Evolutionary conservation across 2,888 invertebrate genomes (phyloP), one percentile per base, ranked within the genome.

Genomic region (Crossocerus cetratus): DNA sequence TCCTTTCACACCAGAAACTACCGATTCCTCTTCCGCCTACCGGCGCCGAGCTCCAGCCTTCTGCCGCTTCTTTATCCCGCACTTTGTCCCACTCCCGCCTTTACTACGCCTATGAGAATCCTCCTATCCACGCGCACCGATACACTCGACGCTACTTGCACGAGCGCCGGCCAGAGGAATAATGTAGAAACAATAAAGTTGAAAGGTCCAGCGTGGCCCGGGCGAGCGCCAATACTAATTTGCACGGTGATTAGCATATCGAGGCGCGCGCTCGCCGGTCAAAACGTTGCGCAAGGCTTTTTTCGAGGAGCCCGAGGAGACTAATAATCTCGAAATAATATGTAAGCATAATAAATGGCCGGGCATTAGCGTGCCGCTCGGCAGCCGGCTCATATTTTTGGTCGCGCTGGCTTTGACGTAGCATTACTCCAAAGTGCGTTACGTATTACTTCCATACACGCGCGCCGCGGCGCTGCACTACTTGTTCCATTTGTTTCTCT

Each of bases 351-450:
- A 90, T 87, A 88, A 88, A 90, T 88, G 88, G 84, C 74, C 76
- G 74, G 76, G 86, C 89, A 89, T 89, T 89, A 89, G 88, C 87
- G 87, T 78, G 84, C 84, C 83, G 85, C 88, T 86, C 88, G 87
- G 88, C 86, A 86, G 87, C 86, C 85, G 84, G 86, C 88, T 89
- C 89, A 88, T 89, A 89, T 89, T 89, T 89, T 88, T 86, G 88
- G 87, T 87, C 86, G 87, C 87, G 87, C 88, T 89, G 90, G 88
- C 86, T 89, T 89, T 90, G 90, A 90, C 89, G 88, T 81, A 83
- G 86, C 89, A 89, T 90, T 89, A 89, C 87, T 89, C 88, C 86
- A 87, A 87, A 88, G 84, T 84, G 86, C 86, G 86, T 89, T 88
- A 89, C 88, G 86, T 88, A 89, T 89, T 87, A 86, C 87, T 76